These are phyloP conservation scores for Ophioninae sp. DNA, from an alignment of 2,888 invertebrate species.

Conservation along the genomic window DNA sequence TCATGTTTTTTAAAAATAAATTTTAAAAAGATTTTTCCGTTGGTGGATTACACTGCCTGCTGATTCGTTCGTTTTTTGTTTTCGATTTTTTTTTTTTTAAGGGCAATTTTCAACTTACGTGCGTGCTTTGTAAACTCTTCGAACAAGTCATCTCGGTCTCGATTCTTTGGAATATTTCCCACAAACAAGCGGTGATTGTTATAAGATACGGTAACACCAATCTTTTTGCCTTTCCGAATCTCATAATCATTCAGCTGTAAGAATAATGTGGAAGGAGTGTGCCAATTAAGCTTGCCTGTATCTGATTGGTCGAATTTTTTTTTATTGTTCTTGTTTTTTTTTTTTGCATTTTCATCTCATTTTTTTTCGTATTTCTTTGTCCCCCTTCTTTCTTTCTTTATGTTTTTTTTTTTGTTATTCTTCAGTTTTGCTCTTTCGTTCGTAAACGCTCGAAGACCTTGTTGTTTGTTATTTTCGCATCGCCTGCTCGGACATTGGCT, in stretches of 20 bases:
- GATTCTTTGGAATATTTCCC: conserved; percentile 99
- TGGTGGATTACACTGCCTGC: conserved; percentile 69
- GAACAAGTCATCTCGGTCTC: conserved; percentile 99
- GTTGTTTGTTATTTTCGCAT: conserved; percentile 11
- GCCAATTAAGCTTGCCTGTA: conserved; percentile 82
- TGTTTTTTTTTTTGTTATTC: conserved; percentile 37
- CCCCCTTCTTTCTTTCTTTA: conserved; percentile 35
- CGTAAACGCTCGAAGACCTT: not conserved
- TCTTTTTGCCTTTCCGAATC: conserved; percentile 99
- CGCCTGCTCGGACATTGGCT: conserved; percentile 57
- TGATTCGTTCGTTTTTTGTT: conserved; percentile 67
- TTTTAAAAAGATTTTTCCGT: conserved; percentile 10
- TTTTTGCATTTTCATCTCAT: conserved; percentile 12
- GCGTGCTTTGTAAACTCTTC: conserved; percentile 99
- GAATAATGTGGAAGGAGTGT: conserved; percentile 92
- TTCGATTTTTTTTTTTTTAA: conserved; percentile 67
- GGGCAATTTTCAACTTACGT: conserved; percentile 92
- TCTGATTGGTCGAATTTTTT: conserved; percentile 68
- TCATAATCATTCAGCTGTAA: conserved; percentile 99
- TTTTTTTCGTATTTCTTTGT: conserved; percentile 47
- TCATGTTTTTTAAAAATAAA: not conserved
- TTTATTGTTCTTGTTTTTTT: conserved; percentile 52
- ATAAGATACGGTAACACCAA: conserved; percentile 99
- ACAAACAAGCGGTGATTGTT: conserved; percentile 99
- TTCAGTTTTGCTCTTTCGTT: not conserved